phyloP scores from a whole-genome alignment of 2,797 vertebrate species.

The Lacerta viridis region DNA sequence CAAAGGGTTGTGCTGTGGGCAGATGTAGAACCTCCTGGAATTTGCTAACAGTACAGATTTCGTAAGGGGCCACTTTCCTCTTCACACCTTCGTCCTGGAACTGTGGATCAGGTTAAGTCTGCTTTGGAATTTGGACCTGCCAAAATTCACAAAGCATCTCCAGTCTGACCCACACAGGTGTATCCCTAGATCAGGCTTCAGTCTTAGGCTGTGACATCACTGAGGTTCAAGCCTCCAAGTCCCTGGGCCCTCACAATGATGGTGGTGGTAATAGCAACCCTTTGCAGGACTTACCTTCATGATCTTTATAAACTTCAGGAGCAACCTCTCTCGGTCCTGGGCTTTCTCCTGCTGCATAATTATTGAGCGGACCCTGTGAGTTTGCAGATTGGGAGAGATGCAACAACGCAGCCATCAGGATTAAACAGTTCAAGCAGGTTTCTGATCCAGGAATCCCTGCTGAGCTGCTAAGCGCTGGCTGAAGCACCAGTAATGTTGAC shows the following conservation, averaged over 20 bases:
- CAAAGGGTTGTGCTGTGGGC: not conserved
- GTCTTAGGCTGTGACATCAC: not conserved
- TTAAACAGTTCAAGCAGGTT: not conserved
- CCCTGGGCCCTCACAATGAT: not conserved
- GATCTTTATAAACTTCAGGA: slow-evolving; percentile 99
- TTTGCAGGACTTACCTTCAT: slow-evolving; percentile 89
- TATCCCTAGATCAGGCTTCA: not conserved
- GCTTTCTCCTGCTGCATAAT: slow-evolving; percentile 99
- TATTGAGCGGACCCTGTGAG: slow-evolving; percentile 95
- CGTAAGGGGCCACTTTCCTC: too few species aligned
- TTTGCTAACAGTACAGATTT: too few species aligned
- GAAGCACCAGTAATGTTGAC: not conserved
- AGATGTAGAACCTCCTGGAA: too few species aligned
- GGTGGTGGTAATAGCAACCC: not conserved
- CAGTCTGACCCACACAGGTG: not conserved
- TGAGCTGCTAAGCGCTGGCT: not conserved
- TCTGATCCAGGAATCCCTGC: slow-evolving; percentile 11
- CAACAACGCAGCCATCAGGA: not conserved
- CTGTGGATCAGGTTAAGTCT: too few species aligned
- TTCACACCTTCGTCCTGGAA: too few species aligned
- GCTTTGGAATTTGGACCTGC: not conserved
- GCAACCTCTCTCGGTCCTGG: slow-evolving; percentile 96
- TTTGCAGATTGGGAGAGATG: not conserved
- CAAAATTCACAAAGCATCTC: not conserved
- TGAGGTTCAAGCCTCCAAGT: not conserved